phyloP scores from a whole-genome alignment of 2,888 invertebrate genomes.

The Marronus borbonicus region DNA sequence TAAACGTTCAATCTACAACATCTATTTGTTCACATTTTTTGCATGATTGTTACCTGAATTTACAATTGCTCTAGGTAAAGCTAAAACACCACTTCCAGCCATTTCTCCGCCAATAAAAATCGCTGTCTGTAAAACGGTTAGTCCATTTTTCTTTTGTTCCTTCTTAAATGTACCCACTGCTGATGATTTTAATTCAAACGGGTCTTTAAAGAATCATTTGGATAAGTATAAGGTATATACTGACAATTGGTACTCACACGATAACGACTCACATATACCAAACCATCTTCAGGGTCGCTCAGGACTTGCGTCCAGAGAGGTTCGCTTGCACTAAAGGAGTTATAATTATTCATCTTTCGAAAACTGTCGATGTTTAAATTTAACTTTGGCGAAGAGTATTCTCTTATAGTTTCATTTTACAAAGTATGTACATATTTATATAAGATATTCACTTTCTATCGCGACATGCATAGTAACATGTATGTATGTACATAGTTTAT shows the following conservation, averaged over 20 bases:
- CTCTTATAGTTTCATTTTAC: neutral
- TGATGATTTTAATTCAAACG: neutral
- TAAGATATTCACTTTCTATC: conserved; percentile 34
- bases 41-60: conserved; percentile 73
- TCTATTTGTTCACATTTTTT: conserved; percentile 14
- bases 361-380: conserved; percentile 14
- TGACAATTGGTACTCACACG: conserved; percentile 43
- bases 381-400: neutral
- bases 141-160: conserved; percentile 59
- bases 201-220: conserved; percentile 1
- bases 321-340: conserved; percentile 59
- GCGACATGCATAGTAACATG: conserved; percentile 10
- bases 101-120: conserved; percentile 81
- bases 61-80: conserved; percentile 77
- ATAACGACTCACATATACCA: conserved; percentile 44
- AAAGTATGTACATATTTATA: conserved; percentile 28
- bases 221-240: conserved; percentile 8
- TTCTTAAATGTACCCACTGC: neutral
- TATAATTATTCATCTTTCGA: conserved; percentile 57
- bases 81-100: conserved; percentile 82
- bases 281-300: conserved; percentile 59
- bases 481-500: conserved; percentile 24
- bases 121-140: conserved; percentile 72
- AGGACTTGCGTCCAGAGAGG: conserved; percentile 65
- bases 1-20: conserved; percentile 55